These are phyloP conservation scores for Megaptera novaeangliae DNA, from an alignment of 2,113 vertebrate species.

Conservation along the genomic window DNA sequence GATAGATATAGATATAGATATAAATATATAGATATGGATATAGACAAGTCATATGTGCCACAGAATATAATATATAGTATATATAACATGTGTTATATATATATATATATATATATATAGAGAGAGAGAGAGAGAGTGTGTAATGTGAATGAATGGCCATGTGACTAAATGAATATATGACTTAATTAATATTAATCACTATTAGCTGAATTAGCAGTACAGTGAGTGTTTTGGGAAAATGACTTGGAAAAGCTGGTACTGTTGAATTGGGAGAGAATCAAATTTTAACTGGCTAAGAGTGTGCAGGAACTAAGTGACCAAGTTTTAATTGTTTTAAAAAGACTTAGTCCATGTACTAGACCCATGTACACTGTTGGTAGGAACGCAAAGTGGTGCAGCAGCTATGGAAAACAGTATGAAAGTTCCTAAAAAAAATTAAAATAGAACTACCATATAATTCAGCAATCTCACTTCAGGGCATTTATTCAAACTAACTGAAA, in stretches of 20 bases:
- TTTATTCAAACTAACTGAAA: neutral
- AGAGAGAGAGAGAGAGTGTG: too few species aligned
- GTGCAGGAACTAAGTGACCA: neutral
- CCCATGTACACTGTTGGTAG: fast-evolving
- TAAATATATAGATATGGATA: too few species aligned
- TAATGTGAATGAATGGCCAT: neutral
- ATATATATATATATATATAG: neutral
- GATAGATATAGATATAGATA: neutral
- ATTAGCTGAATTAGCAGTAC: neutral
- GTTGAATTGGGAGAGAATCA: neutral
- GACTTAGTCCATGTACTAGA: neutral
- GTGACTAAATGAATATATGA: neutral
- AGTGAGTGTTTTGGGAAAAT: neutral
- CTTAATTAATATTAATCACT: neutral
- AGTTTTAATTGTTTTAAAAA: neutral
- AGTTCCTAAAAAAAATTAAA: neutral
- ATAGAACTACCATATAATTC: neutral
- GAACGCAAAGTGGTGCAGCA: neutral
- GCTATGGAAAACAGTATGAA: neutral
- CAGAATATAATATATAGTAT: neutral
- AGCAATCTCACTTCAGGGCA: neutral
- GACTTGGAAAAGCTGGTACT: neutral
- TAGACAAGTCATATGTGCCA: neutral
- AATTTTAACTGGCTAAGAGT: neutral
- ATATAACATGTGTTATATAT: neutral